Evolutionary conservation across 1,140 invertebrate species (phyloP).

Genomic region (Zaprionus ghesquierei): DNA sequence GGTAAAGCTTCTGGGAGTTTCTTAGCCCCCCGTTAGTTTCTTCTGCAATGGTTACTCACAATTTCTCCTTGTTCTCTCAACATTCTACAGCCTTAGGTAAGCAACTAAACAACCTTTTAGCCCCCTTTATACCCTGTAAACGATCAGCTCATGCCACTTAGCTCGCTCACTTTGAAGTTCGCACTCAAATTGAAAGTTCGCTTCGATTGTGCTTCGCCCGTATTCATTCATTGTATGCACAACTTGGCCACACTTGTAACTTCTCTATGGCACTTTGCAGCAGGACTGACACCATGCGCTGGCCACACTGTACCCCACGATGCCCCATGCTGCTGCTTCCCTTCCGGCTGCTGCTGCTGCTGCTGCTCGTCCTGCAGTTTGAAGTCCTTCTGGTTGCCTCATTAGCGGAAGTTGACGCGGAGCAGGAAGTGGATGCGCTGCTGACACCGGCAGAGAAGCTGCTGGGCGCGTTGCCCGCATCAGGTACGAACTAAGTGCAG

Average conservation of each 20-base stretch:
- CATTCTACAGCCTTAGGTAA: background rate
- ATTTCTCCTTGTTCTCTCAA: no score
- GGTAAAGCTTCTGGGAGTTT: no score
- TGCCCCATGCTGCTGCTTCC: background rate
- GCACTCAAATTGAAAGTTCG: background rate
- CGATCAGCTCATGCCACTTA: background rate
- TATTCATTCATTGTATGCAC: constrained; percentile 51
- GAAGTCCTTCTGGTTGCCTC: constrained; percentile 42
- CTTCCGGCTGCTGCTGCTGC: constrained; percentile 13
- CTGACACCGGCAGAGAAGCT: background rate
- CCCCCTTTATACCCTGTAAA: background rate
- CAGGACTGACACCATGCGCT: constrained; percentile 19
- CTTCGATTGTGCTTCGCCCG: background rate
- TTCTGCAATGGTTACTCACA: background rate
- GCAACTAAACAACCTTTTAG: background rate
- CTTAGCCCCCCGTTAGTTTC: background rate
- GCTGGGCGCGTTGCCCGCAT: constrained; percentile 7
- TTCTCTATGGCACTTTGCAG: constrained; percentile 31
- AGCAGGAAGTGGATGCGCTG: constrained; percentile 6
- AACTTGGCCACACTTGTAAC: constrained; percentile 38
- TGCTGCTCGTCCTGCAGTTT: constrained; percentile 1
- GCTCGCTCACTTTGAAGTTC: background rate
- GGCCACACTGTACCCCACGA: background rate
- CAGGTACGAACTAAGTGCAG: constrained; percentile 34
- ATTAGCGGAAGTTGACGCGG: constrained; percentile 43